Conservation (phyloP, 1,140 invertebrate genomes). For the Chymomyza costata region DNA sequence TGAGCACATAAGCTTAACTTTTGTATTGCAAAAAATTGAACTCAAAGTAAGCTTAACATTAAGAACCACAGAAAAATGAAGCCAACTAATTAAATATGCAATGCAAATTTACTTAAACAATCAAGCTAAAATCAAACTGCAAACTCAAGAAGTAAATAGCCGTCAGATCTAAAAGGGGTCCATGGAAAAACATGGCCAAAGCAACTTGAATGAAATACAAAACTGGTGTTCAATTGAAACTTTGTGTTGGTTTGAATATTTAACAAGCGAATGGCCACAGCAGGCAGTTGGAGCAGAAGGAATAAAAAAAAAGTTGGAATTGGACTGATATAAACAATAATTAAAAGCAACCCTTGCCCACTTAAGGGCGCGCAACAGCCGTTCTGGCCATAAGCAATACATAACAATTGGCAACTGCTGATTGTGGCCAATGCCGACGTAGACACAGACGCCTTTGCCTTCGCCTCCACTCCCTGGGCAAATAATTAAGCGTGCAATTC, state of each 20-base stretch:
- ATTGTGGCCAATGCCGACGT: constrained; percentile 11
- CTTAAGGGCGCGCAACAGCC: not conserved
- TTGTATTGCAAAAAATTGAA: too few species aligned
- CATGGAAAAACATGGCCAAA: constrained; percentile 17
- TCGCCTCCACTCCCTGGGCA: constrained; percentile 28
- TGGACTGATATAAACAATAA: constrained; percentile 64
- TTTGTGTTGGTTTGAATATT: constrained; percentile 52
- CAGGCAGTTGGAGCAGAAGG: constrained; percentile 6
- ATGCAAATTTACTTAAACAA: constrained; percentile 37
- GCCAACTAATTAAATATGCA: constrained; percentile 60
- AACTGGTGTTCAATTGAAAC: constrained; percentile 58
- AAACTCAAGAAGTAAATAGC: constrained; percentile 51
- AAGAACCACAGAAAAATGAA: too few species aligned
- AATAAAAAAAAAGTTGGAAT: constrained; percentile 46
- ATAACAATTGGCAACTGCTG: constrained; percentile 30
- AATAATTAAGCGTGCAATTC: constrained; percentile 53
- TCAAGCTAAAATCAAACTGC: constrained; percentile 16
- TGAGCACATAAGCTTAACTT: too few species aligned
- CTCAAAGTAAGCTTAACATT: too few species aligned
- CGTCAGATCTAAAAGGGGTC: constrained; percentile 39
- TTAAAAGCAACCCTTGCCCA: constrained; percentile 56
- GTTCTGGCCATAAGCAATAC: constrained; percentile 21
- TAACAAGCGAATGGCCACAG: constrained; percentile 28
- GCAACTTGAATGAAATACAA: constrained; percentile 20
- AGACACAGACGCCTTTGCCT: too few species aligned